Base-by-base conservation (phyloP, 2,113 vertebrate genomes). In the Aspidoscelis tigris region DNA sequence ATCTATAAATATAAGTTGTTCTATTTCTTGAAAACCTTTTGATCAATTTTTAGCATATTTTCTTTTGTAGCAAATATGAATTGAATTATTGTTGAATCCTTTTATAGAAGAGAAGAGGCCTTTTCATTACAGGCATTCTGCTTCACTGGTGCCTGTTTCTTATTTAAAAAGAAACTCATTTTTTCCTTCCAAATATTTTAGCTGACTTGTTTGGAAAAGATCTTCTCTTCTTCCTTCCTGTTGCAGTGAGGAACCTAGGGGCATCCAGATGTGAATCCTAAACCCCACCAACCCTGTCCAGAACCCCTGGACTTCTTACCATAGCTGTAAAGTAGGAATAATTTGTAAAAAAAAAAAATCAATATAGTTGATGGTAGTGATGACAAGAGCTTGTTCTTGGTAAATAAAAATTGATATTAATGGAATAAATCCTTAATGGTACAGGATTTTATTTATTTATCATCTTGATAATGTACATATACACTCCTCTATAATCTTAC, bases 61-160 rank as follows among this genome's bases (percentile, higher is more conserved):
- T 83, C 20, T 84, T 88, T 16, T 88, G 7, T 33, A 80, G 22
- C 33, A 69, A 3, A 0, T 39, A 80, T 78, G 72, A 86, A 69
- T 88, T 85, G 44, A 47, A 88, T 16, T 41, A n/a, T 58, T 53
- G 44, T 53, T 69, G 76, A 7, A 69, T 77, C 82, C 41, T 76
- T 83, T 21, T 53, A 6, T 84, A 21, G 20, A 85, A 58, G 9
- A 33, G 66, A 20, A 55, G 20, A 41, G 50, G 33, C 16, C 44
- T 18, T 20, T 1, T 41, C 33, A 43, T 83, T 86, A 78, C 61
- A 53, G 55, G 83, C 16, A 83, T 81, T 86, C 86, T 61, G 74
- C 55, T 58, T 88, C 16, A 1, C 26, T 86, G 0, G 0, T 79
- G 33, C 24, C 86, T 70, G 8, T 26, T 61, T n/a, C 76, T 55